These are phyloP conservation scores for Leptinotarsa lineolata DNA, from an alignment of 1,140 invertebrate genomes.

Conservation along the genomic window DNA sequence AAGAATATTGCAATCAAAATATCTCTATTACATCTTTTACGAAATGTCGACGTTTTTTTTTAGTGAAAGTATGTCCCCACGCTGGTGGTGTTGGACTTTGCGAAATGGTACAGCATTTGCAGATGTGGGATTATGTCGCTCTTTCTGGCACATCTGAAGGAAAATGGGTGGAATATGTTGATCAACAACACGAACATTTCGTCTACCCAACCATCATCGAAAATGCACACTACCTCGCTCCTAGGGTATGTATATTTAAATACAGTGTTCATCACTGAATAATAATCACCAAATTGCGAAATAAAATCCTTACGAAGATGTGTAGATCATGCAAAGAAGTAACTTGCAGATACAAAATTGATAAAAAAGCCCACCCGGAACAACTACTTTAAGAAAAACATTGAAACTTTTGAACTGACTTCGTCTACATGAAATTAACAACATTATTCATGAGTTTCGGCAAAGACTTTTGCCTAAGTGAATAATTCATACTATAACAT, in stretches of 20 bases:
- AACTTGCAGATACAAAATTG: too few relatives aligned
- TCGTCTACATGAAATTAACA: too few relatives aligned
- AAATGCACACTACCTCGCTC: constrained; percentile 74
- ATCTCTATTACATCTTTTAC: neutral
- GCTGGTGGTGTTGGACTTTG: constrained; percentile 91
- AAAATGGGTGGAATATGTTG: constrained; percentile 83
- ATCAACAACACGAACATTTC: constrained; percentile 88
- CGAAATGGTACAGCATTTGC: constrained; percentile 91
- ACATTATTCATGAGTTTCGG: too few relatives aligned
- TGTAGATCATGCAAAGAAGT: too few relatives aligned
- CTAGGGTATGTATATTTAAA: constrained; percentile 60
- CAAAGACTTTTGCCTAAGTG: too few relatives aligned
- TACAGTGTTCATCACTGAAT: too few relatives aligned
- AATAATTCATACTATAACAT: neutral
- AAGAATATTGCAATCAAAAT: too few relatives aligned
- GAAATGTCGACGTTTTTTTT: constrained; percentile 42
- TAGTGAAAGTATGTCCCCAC: constrained; percentile 91
- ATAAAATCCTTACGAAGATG: too few relatives aligned
- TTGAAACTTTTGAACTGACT: too few relatives aligned
- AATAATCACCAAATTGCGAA: too few relatives aligned
- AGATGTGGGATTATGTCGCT: constrained; percentile 84
- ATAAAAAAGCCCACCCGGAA: too few relatives aligned
- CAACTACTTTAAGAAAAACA: too few relatives aligned
- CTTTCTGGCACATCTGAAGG: constrained; percentile 72
- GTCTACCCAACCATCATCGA: constrained; percentile 70